Conservation (phyloP, 2,888 invertebrate genomes). For the Drosophila kokeensis region DNA sequence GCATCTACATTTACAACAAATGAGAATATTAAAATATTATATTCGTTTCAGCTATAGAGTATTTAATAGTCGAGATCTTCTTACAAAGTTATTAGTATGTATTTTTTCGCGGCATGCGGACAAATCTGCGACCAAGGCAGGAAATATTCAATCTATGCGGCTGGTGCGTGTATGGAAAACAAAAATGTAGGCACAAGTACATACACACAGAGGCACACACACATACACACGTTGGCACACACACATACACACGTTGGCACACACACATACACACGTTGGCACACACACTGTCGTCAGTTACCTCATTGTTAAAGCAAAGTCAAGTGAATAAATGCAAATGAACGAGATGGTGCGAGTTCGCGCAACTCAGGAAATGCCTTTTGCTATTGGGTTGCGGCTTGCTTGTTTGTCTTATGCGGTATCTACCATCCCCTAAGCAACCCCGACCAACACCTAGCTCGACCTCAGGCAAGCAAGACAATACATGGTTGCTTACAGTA, state of each 20-base stretch:
- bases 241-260: background rate
- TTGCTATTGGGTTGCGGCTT: constrained; percentile 17
- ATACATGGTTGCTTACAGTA: constrained; percentile 72
- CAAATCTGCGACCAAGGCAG: constrained; percentile 64
- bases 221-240: background rate
- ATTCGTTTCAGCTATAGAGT: constrained; percentile 4
- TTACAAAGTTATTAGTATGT: background rate
- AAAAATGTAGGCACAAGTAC: constrained; percentile 18
- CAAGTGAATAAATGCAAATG: constrained; percentile 80
- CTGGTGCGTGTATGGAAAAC: constrained; percentile 49
- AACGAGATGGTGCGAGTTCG: constrained; percentile 38
- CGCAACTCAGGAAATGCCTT: constrained; percentile 18
- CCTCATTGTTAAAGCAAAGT: constrained; percentile 78
- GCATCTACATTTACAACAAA: background rate
- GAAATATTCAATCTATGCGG: constrained; percentile 78
- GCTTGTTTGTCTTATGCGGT: constrained; percentile 43
- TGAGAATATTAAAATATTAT: background rate
- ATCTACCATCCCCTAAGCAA: constrained; percentile 1
- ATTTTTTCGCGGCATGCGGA: constrained; percentile 46
- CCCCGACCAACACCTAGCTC: background rate
- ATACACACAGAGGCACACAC: constrained; percentile 6
- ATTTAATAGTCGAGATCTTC: constrained; percentile 1
- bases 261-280: background rate
- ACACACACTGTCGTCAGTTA: constrained; percentile 19
- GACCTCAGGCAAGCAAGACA: constrained; percentile 40